A percentile compares a stretch with the other conserved stretches of the same genome.
These are phyloP conservation scores for Thecophora atra DNA, from an alignment of 2,888 invertebrate genomes.

Conservation along the genomic window DNA sequence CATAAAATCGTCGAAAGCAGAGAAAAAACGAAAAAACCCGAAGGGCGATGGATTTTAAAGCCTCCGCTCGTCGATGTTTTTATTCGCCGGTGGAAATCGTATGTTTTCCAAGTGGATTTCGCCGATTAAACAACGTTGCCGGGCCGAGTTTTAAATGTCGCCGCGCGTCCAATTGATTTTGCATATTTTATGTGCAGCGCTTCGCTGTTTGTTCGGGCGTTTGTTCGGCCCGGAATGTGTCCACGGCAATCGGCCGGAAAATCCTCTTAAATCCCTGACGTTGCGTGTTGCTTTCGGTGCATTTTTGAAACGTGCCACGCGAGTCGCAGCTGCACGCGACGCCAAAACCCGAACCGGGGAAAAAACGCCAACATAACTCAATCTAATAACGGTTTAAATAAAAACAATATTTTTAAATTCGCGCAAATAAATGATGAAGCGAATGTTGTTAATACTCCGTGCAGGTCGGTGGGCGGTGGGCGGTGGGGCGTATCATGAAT, in stretches of 20 bases:
- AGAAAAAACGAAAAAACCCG: too few relatives aligned
- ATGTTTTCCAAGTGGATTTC: neutral
- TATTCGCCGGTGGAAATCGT: too few relatives aligned
- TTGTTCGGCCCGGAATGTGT: constrained; percentile 1
- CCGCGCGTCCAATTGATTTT: constrained; percentile 19
- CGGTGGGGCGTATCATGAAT: neutral
- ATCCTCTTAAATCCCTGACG: constrained; percentile 6
- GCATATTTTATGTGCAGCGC: neutral
- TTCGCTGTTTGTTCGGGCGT: neutral
- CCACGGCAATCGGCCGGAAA: constrained; percentile 12
- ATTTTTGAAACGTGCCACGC: constrained; percentile 17
- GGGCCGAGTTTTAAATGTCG: neutral
- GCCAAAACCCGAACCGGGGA: neutral
- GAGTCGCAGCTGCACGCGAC: neutral
- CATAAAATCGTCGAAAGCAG: too few relatives aligned
- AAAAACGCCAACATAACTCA: neutral
- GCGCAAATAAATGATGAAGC: neutral
- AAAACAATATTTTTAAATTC: constrained; percentile 16
- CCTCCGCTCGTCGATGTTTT: too few relatives aligned
- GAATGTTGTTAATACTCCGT: neutral
- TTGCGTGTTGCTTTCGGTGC: constrained; percentile 29
- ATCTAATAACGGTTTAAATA: constrained; percentile 21
- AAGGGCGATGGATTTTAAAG: too few relatives aligned
- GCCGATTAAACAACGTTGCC: neutral
- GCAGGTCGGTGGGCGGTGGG: too few relatives aligned